Base-by-base conservation (phyloP, 2,888 invertebrate species). In the Cephus rjabovi region DNA sequence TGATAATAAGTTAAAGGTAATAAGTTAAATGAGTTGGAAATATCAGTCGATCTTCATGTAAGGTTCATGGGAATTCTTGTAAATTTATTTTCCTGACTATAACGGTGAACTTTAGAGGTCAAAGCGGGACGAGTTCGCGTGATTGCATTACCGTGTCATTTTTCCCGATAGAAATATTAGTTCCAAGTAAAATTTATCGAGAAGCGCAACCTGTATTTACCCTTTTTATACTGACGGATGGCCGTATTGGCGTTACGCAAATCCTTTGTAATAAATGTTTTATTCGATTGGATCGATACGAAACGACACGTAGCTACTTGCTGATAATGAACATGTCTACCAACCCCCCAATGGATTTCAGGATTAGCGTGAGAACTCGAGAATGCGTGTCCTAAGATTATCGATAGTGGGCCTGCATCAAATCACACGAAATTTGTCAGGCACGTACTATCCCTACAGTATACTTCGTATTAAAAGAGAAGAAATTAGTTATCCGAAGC, bases 351-450 rank as follows among this genome's bases (percentile, higher is more conserved):
- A 56, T 56, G 56, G 56, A 56, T 56, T 56, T 56, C 56, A 56
- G 56, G 56, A 56, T 56, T 56, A 56, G 56, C 56, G 56, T 56
- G 56, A 56, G 56, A 76, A 79, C 79, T 80, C 30, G 31, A 71
- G 77, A 86, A 90, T 89, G 89, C 86, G 83, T 81, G 80, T 88
- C 83, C 83, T 88, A 81, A 84, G 81, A 86, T 79, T 82, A 76
- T 56, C 82, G 73, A 74, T 86, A 76, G 76, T 81, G 76, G 86
- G 87, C 75, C 77, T 87, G 68, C 81, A 80, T 11, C 81, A 83
- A 69, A 70, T 86, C 78, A 76, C 83, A 77, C 87, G 88, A 86
- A 86, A 78, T 85, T 86, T 87, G 73, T 79, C 89, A 90, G 90
- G 89, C 89, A 89, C 83, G 89, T 89, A 90, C 56, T 1, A 56